Percentiles rank a stretch among this genome's conserved stretches.
Conservation (phyloP, 1,140 invertebrate genomes). For the Drosophila dunni region DNA sequence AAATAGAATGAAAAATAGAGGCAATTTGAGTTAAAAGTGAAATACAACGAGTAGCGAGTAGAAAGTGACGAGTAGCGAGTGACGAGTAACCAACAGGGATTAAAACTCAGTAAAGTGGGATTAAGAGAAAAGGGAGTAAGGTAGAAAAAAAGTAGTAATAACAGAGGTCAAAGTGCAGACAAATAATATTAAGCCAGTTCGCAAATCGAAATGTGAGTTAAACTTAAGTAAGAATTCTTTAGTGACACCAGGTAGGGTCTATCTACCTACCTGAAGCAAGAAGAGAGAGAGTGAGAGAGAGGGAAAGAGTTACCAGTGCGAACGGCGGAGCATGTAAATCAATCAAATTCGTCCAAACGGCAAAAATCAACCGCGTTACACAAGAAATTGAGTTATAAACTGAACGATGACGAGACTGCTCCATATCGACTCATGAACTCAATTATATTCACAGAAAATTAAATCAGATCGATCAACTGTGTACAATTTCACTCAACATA, state of each 20-base stretch:
- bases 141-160: slow-evolving; percentile 30
- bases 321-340: slow-evolving; percentile 13
- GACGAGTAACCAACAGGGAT: neutral
- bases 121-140: neutral
- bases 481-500: too few relatives aligned
- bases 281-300: neutral
- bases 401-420: slow-evolving; percentile 18
- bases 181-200: slow-evolving; percentile 53
- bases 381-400: slow-evolving; percentile 47
- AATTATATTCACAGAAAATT: slow-evolving; percentile 10
- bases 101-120: neutral
- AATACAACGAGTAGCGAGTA: neutral
- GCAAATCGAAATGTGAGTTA: slow-evolving; percentile 40
- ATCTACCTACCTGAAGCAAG: too few relatives aligned
- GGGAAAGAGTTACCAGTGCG: neutral
- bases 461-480: slow-evolving; percentile 2
- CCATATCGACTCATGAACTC: neutral
- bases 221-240: slow-evolving; percentile 50
- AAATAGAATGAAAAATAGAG: too few relatives aligned
- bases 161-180: slow-evolving; percentile 35
- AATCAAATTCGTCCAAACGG: slow-evolving; percentile 31
- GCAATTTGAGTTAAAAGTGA: neutral
- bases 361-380: slow-evolving; percentile 25
- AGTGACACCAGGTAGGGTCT: too few relatives aligned
- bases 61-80: neutral